Conservation (phyloP, 2,113 vertebrate species). For the Alexandromys fortis region DNA sequence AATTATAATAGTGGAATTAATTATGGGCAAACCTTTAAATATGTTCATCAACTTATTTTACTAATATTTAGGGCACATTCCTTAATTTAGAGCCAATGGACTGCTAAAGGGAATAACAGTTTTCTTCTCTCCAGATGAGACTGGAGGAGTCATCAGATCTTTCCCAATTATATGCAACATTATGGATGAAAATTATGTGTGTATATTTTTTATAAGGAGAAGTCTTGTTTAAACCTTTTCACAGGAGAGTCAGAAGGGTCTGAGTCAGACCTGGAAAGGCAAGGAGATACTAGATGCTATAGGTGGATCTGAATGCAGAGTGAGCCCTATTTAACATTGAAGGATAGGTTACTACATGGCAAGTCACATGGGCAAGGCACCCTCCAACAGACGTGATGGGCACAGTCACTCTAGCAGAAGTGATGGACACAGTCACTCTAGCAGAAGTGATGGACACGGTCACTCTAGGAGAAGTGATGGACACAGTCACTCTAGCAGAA, state of each 20-base stretch:
- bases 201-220: background rate
- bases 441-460: too few species aligned
- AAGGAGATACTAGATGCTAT: background rate
- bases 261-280: background rate
- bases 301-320: background rate
- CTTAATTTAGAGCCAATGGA: background rate
- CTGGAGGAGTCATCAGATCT: background rate
- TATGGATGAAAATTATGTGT: background rate
- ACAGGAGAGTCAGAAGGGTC: background rate
- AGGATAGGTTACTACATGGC: background rate
- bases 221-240: background rate
- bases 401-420: too few species aligned
- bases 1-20: background rate
- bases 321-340: slow-evolving; percentile 14
- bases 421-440: too few species aligned
- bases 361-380: background rate
- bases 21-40: background rate
- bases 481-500: background rate
- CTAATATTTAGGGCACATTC: slow-evolving; percentile 8
- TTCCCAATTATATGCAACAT: background rate
- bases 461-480: too few species aligned
- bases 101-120: background rate
- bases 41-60: background rate
- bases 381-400: background rate
- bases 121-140: background rate